Percentiles rank a stretch among this genome's conserved stretches.
phyloP scores from a whole-genome alignment of 2,797 vertebrate genomes.

The Corythornis leucogaster region DNA sequence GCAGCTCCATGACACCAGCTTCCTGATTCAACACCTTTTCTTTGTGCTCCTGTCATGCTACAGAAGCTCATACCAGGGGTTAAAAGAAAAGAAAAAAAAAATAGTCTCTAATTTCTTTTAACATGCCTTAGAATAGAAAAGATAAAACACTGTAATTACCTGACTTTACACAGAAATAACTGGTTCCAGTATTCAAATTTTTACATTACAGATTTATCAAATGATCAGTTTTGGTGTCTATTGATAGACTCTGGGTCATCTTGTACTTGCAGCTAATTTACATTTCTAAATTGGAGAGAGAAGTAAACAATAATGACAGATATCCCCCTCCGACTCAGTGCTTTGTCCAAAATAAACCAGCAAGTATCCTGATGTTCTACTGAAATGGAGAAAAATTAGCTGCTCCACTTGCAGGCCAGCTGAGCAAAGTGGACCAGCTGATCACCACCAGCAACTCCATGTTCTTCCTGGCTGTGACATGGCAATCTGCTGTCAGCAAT shows the following conservation, averaged over 20 bases:
- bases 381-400: slow-evolving; percentile 58
- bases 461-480: not conserved
- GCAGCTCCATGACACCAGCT: not conserved
- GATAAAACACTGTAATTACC: not conserved
- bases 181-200: not conserved
- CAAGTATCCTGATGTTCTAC: slow-evolving; percentile 52
- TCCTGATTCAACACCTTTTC: not conserved
- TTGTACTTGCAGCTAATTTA: slow-evolving; percentile 67
- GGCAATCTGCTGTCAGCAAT: not conserved
- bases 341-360: slow-evolving; percentile 61
- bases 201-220: not conserved
- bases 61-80: not conserved
- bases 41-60: not conserved
- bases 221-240: slow-evolving; percentile 49
- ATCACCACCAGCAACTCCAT: slow-evolving; percentile 9
- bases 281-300: slow-evolving; percentile 50
- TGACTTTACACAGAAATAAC: not conserved
- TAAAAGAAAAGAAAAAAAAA: not conserved
- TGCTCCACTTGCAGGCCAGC: slow-evolving; percentile 52
- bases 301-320: slow-evolving; percentile 60
- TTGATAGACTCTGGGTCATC: slow-evolving; percentile 35
- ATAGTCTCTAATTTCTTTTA: not conserved
- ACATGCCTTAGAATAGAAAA: not conserved
- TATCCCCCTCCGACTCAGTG: slow-evolving; percentile 38
- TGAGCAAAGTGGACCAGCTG: slow-evolving; percentile 42